These are phyloP conservation scores for Amphiprion clarkii DNA, from an alignment of 2,797 vertebrate genomes.

Conservation along the genomic window DNA sequence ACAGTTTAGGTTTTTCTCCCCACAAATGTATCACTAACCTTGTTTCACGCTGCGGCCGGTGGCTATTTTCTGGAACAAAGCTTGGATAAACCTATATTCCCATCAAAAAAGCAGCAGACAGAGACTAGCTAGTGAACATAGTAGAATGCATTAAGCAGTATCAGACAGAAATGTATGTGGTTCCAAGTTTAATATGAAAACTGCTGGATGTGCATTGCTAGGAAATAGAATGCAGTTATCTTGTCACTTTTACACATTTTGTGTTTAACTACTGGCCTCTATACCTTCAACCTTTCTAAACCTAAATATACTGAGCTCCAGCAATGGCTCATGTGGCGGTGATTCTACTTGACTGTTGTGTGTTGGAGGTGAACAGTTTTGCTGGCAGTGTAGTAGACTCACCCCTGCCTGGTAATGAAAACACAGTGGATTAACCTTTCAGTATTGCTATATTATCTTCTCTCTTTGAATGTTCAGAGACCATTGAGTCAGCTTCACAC, in stretches of 20 bases:
- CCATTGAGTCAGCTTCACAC: background rate
- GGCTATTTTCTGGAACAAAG: too few species aligned
- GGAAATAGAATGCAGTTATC: too few species aligned
- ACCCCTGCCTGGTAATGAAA: conserved; percentile 7
- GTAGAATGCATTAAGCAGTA: too few species aligned
- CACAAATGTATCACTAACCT: too few species aligned
- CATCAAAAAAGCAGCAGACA: too few species aligned
- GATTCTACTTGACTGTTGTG: background rate
- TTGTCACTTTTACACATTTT: background rate
- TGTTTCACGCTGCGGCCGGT: too few species aligned
- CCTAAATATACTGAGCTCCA: too few species aligned
- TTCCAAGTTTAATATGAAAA: background rate
- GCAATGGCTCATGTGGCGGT: background rate
- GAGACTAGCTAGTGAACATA: too few species aligned
- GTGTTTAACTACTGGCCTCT: background rate
- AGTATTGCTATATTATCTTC: conserved; percentile 12
- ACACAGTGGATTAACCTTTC: conserved; percentile 1
- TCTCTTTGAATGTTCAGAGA: background rate
- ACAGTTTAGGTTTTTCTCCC: too few species aligned
- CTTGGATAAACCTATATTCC: too few species aligned
- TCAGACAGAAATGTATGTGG: background rate
- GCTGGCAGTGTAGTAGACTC: background rate
- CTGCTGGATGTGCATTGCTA: background rate
- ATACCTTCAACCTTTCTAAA: background rate
- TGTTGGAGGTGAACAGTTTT: background rate